phyloP scores from a whole-genome alignment of 2,113 vertebrate genomes.

The Rhea americana region DNA sequence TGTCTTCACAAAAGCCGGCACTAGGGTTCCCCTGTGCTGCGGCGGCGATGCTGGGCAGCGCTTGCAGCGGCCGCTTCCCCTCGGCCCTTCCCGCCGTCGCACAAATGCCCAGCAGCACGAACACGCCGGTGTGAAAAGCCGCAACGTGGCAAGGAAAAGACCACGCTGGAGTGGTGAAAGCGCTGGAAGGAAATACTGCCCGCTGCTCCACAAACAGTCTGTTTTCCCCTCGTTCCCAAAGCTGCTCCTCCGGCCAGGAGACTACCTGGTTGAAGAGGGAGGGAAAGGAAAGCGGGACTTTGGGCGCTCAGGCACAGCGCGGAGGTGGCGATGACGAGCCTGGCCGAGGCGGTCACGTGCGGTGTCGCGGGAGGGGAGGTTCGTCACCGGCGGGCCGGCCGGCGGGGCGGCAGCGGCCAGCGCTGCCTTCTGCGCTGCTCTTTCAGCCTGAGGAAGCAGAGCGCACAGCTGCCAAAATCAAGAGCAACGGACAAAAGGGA shows the following conservation, averaged over 20 bases:
- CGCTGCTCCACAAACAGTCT: not conserved
- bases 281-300: not conserved
- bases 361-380: not conserved
- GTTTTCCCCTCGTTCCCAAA: not conserved
- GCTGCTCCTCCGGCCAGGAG: rapidly evolving
- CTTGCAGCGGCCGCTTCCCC: not conserved
- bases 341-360: not conserved
- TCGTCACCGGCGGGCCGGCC: not conserved
- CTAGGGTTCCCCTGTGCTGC: rapidly evolving
- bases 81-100: not conserved
- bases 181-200: not conserved
- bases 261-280: not conserved
- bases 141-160: not conserved
- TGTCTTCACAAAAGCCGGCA: not conserved
- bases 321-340: rapidly evolving
- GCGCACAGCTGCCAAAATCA: not conserved
- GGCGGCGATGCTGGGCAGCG: not conserved
- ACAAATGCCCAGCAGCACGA: not conserved
- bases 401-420: not conserved
- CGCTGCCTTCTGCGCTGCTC: not conserved
- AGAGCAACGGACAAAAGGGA: not conserved
- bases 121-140: not conserved
- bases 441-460: not conserved
- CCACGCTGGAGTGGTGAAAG: not conserved
- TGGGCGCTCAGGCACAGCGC: not conserved